These are phyloP conservation scores for Ophiodon elongatus DNA, from an alignment of 2,113 vertebrate species.

Conservation along the genomic window DNA sequence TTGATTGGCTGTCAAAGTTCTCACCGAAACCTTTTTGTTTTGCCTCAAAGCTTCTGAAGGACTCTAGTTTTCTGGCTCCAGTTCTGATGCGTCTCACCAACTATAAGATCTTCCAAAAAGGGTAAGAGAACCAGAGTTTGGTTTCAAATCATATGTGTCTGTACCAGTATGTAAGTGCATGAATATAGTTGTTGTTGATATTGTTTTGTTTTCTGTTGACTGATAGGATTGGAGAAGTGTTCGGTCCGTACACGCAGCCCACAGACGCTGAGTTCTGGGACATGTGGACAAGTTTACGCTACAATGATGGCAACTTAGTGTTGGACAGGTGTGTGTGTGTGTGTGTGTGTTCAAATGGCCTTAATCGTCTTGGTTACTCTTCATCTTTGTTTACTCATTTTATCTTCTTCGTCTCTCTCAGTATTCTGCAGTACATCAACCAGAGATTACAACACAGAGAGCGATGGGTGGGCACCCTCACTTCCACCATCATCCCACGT, in stretches of 20 bases:
- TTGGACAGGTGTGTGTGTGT: conserved; percentile 88
- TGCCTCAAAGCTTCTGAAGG: conserved; percentile 90
- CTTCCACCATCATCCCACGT: conserved; percentile 89
- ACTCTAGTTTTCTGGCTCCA: conserved; percentile 87
- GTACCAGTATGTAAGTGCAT: too few relatives aligned
- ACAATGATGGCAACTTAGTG: conserved; percentile 93
- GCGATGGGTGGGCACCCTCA: conserved; percentile 92
- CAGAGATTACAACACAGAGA: conserved; percentile 92
- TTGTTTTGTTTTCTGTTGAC: neutral
- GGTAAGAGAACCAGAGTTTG: conserved; percentile 82
- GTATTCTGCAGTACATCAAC: conserved; percentile 95
- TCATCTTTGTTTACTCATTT: neutral
- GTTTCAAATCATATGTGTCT: neutral
- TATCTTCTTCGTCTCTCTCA: conserved; percentile 46
- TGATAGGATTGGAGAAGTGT: conserved; percentile 89
- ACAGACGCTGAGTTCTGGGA: conserved; percentile 93
- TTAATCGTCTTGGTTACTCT: neutral
- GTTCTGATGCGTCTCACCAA: conserved; percentile 90
- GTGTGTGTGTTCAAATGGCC: neutral
- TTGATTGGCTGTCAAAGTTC: neutral
- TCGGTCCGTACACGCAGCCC: conserved; percentile 94
- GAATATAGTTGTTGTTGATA: neutral
- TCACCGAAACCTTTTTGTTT: neutral
- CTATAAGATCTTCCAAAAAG: conserved; percentile 91
- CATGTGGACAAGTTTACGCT: conserved; percentile 93